Base-by-base conservation (phyloP, 2,888 invertebrate species). In the Gastrophysa polygoni region DNA sequence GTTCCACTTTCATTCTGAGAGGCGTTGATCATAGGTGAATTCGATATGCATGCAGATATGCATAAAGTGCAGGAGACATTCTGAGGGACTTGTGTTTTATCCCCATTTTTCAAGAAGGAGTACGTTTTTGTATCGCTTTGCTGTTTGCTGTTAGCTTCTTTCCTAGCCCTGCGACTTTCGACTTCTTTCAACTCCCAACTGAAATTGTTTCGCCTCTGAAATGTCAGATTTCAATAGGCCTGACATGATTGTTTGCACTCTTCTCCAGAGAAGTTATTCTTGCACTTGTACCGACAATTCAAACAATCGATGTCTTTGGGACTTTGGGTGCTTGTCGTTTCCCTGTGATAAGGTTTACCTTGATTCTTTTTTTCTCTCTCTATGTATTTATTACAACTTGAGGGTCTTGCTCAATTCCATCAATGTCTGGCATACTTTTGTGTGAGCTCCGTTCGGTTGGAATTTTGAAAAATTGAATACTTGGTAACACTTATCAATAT, bases 1-100 rank as follows among this genome's bases (percentile, higher is more conserved):
- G 11, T 51, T 32, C 51, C 57, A 44, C 61, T 48, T 51, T 20
- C 47, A 57, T 61, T 57, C 57, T 52, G 34, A 57, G 46, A 57
- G 43, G 57, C 51, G 44, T 57, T 50, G 5, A 61, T n/a, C 10
- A 61, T 57, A 0, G 50, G 57, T 8, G 28, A 29, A 34, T 61
- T 61, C 29, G 57, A 57, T 10, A 57, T 61, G 32, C 51, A 50
- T 50, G 50, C 17, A 18, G 46, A 49, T 50, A 29, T 57, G 11
- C 43, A 43, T 5, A 43, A 43, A 10, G 16, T 14, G n/a, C 5
- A 43, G 24, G 7, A 24, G 24, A 24, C 3, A 24, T 24, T 24
- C 24, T 24, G 24, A 24, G 4, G 7, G 24, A 24, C 24, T 24
- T 24, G 24, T 3, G 24, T 24, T 24, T 48, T 21, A 20, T 18